Evolutionary conservation across 1,140 invertebrate species (phyloP), one percentile per base, ranked within the genome.

Genomic region (Phocides pigmalion): DNA sequence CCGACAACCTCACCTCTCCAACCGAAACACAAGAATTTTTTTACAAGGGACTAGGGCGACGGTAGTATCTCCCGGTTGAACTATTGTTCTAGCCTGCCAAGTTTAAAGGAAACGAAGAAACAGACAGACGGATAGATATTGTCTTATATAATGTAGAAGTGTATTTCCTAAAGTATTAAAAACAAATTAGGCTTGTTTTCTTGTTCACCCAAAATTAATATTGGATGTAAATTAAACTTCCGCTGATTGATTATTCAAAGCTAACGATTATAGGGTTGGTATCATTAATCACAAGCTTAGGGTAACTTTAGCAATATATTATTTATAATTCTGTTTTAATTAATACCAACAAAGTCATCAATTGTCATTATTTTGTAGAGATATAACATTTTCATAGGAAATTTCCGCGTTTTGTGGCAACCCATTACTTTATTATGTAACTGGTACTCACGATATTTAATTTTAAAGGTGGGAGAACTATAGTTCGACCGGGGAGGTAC

Each of bases 181-280:
- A 53, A 53, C 16, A 39, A 53, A 53, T 53, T 53, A 37, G 50
- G 15, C 50, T 53, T 41, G 37, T 39, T 53, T 53, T 53, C 35
- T 53, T 53, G 50, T 53, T 53, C 41, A 53, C 50, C 35, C 32
- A 2, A 53, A 53, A 39, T 53, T 53, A 53, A 53, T 53, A 53
- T 53, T 16, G 49, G 32, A 15, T 51, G 3, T 51, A 51, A 25
- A 51, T 51, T 51, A 51, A 51, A 51, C 15, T 51, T 51, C 32
- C 49, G 25, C 32, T 51, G 49, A 51, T 51, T 51, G 49, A 51
- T 37, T 51, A 51, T 51, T 51, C 49, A 51, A 51, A 37, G 49
- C 49, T 19, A 51, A 51, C 28, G 28, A 51, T 51, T 51, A 51
- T 51, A 51, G 28, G 28, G 28, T 37, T n/a, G 4, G 28, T 51